These are phyloP conservation scores for Bradypodion ventrale DNA, from an alignment of 2,797 vertebrate species.

Conservation along the genomic window DNA sequence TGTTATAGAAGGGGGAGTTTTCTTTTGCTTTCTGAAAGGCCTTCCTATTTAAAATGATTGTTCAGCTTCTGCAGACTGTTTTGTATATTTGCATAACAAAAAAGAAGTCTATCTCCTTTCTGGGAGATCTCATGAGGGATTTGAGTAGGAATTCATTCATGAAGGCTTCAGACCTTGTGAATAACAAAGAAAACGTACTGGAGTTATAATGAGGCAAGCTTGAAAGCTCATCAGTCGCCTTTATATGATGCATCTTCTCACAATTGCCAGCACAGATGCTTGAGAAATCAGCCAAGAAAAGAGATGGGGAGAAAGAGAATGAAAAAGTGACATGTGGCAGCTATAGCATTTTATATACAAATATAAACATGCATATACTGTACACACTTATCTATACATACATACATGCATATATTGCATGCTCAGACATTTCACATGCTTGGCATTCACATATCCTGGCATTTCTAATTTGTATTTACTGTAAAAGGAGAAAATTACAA, in stretches of 20 bases:
- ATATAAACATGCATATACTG: neutral
- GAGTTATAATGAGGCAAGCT: slow-evolving; percentile 41
- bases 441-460: slow-evolving; percentile 39
- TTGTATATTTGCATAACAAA: slow-evolving; percentile 53
- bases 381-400: neutral
- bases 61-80: slow-evolving; percentile 2
- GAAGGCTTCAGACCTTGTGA: slow-evolving; percentile 48
- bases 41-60: slow-evolving; percentile 8
- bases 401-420: neutral
- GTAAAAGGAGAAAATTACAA: slow-evolving; percentile 31
- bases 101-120: slow-evolving; percentile 13
- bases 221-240: slow-evolving; percentile 39
- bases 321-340: neutral
- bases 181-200: slow-evolving; percentile 53
- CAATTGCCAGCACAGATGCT: slow-evolving; percentile 57
- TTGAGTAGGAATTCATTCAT: slow-evolving; percentile 60
- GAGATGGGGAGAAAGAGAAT: slow-evolving; percentile 1
- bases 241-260: slow-evolving; percentile 21
- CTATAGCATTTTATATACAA: neutral
- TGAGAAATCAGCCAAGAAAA: slow-evolving; percentile 47
- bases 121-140: slow-evolving; percentile 37
- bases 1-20: neutral
- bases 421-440: neutral
- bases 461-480: slow-evolving; percentile 41
- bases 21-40: slow-evolving; percentile 4